phyloP scores from a whole-genome alignment of 2,797 vertebrate species.

The Coendou prehensilis region DNA sequence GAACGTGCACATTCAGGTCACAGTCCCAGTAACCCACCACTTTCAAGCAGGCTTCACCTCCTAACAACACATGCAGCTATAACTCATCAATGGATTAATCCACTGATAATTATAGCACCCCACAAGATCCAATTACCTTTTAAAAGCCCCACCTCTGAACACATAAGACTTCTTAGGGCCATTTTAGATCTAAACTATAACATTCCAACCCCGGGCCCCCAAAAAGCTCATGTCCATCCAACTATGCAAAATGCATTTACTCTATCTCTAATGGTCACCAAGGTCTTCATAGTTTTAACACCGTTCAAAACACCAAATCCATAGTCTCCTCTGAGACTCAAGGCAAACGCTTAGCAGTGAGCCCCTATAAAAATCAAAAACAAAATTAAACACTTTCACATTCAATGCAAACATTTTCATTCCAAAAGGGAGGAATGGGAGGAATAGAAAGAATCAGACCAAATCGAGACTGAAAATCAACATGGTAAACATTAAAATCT shows the following conservation, averaged over 20 bases:
- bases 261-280: background rate
- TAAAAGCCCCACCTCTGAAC: no score
- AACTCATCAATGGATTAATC: background rate
- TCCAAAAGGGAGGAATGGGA: background rate
- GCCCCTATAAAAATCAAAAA: background rate
- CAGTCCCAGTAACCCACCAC: background rate
- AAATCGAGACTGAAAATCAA: background rate
- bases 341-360: background rate
- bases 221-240: background rate
- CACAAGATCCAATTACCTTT: no score
- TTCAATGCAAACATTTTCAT: background rate
- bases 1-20: background rate
- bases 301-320: background rate
- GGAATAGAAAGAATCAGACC: background rate
- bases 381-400: background rate
- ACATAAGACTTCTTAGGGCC: no score
- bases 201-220: background rate
- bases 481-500: background rate
- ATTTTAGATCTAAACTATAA: no score
- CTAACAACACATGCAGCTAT: no score
- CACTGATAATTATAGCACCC: no score
- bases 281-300: background rate
- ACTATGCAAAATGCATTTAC: background rate
- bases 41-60: background rate
- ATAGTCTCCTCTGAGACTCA: background rate